These are phyloP conservation scores for Burhinus bistriatus DNA, from an alignment of 2,113 vertebrate genomes.

Conservation along the genomic window DNA sequence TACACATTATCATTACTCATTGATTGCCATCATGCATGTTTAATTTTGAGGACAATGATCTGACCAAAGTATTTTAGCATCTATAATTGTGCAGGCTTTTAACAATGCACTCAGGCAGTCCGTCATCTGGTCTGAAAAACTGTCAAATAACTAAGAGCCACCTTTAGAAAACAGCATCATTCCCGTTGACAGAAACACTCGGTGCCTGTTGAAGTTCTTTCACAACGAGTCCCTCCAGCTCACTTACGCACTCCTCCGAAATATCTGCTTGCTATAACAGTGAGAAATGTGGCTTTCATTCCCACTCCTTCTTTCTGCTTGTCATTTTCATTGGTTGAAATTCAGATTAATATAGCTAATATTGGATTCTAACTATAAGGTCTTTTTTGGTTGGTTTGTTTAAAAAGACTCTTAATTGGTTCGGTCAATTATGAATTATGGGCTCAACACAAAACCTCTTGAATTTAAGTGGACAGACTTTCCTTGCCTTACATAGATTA, in stretches of 20 bases:
- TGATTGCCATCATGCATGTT: slow-evolving; percentile 57
- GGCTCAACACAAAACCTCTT: neutral
- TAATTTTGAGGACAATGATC: slow-evolving; percentile 67
- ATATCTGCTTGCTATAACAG: neutral
- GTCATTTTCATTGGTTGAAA: neutral
- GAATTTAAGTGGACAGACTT: neutral
- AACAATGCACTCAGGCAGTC: slow-evolving; percentile 13
- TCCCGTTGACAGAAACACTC: neutral
- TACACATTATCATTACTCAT: slow-evolving; percentile 53
- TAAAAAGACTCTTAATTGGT: neutral
- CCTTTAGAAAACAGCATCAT: neutral
- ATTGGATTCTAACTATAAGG: neutral
- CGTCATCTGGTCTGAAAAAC: slow-evolving; percentile 18
- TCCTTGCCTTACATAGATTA: neutral
- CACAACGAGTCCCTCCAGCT: neutral
- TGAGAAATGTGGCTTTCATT: neutral
- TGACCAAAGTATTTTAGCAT: slow-evolving; percentile 54
- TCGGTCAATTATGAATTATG: neutral
- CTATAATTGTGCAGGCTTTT: slow-evolving; percentile 33
- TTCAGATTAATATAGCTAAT: neutral
- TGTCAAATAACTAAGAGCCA: neutral
- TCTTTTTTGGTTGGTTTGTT: neutral
- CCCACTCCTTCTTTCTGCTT: neutral
- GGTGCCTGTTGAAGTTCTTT: neutral
- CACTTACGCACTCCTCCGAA: neutral